These are phyloP conservation scores for Phrixothrix hirtus DNA, from an alignment of 2,888 invertebrate species.

Conservation along the genomic window DNA sequence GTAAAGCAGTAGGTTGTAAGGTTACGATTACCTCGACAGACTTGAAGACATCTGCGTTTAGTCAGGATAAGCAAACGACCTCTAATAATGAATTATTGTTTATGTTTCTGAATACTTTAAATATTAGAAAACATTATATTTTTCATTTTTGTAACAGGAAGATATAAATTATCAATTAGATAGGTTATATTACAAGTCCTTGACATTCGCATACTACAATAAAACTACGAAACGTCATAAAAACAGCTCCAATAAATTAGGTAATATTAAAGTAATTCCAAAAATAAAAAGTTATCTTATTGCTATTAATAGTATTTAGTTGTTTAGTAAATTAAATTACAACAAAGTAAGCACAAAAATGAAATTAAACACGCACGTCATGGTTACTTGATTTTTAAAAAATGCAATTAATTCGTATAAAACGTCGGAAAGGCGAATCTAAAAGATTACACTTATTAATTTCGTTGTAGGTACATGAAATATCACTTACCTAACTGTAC, in stretches of 20 bases:
- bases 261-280: too few species aligned
- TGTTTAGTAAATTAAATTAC: too few species aligned
- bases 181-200: too few species aligned
- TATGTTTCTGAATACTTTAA: not conserved
- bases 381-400: not conserved
- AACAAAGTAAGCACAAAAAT: not conserved
- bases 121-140: not conserved
- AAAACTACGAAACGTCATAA: too few species aligned
- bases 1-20: slow-evolving; percentile 33
- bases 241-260: too few species aligned
- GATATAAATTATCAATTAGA: too few species aligned
- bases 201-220: too few species aligned
- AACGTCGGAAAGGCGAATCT: slow-evolving; percentile 1
- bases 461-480: slow-evolving; percentile 1
- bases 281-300: too few species aligned
- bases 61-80: not conserved
- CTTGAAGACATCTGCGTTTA: slow-evolving; percentile 19
- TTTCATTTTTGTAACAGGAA: too few species aligned
- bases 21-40: slow-evolving; percentile 31
- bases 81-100: slow-evolving; percentile 4
- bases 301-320: too few species aligned
- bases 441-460: slow-evolving; percentile 3
- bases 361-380: not conserved
- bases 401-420: not conserved
- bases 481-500: slow-evolving; percentile 2